Evolutionary conservation across 2,113 vertebrate species (phyloP).

Genomic region (Bombycilla garrulus): DNA sequence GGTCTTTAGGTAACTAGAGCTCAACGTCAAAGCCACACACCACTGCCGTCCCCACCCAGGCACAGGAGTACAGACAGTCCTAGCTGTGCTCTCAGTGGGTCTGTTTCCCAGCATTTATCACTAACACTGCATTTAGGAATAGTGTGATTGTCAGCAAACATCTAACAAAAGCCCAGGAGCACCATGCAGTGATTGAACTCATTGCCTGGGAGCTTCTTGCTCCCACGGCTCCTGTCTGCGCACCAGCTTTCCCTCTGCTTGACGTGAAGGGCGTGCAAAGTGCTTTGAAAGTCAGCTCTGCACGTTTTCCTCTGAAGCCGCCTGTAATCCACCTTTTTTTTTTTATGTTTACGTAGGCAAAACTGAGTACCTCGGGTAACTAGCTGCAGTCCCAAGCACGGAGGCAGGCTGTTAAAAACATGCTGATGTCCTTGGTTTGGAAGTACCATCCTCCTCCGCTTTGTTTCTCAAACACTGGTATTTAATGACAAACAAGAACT

Average conservation of each 20-base stretch:
- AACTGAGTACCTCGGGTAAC: background rate
- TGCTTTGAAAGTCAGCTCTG: background rate
- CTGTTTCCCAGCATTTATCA: background rate
- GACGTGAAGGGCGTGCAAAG: background rate
- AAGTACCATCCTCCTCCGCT: background rate
- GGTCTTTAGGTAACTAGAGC: background rate
- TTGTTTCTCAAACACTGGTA: background rate
- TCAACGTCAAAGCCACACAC: background rate
- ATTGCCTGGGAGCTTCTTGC: background rate
- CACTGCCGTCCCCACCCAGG: background rate
- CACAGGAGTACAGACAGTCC: background rate
- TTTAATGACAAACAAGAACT: conserved; percentile 12
- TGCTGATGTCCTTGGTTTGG: background rate
- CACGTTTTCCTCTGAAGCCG: background rate
- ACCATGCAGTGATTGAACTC: background rate
- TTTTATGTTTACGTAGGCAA: background rate
- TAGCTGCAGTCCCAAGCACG: background rate
- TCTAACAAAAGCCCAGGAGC: conserved; percentile 1
- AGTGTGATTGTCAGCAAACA: background rate
- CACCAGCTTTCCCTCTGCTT: background rate
- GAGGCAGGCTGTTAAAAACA: background rate
- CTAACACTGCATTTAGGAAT: background rate
- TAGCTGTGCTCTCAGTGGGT: background rate
- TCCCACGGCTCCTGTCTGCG: background rate
- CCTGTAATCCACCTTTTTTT: background rate